A percentile compares a stretch with the other conserved stretches of the same genome.
phyloP scores from a whole-genome alignment of 2,888 invertebrate genomes.

The Gastrophysa polygoni region DNA sequence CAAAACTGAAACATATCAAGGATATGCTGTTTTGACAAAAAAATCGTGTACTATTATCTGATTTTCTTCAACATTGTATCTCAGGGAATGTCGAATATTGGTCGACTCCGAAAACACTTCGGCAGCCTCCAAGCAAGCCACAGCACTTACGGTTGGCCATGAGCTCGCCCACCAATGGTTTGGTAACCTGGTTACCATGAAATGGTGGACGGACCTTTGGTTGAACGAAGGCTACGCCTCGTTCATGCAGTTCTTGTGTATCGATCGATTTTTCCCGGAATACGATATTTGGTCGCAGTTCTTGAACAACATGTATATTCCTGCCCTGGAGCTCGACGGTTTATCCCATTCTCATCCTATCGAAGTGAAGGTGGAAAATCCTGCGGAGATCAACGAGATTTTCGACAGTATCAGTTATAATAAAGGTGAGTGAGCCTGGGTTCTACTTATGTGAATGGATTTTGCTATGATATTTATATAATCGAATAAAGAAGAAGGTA shows the following conservation, averaged over 20 bases:
- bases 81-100: constrained; percentile 67
- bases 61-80: too few species aligned
- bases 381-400: constrained; percentile 94
- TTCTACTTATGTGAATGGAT: too few species aligned
- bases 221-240: constrained; percentile 77
- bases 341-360: constrained; percentile 94
- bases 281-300: constrained; percentile 98
- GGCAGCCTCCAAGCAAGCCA: constrained; percentile 66
- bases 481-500: too few species aligned
- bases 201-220: constrained; percentile 79
- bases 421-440: constrained; percentile 79
- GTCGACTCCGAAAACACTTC: constrained; percentile 60
- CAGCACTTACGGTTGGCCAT: constrained; percentile 73
- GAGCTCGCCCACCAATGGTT: constrained; percentile 87
- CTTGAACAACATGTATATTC: constrained; percentile 84
- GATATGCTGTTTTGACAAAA: too few species aligned
- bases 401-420: constrained; percentile 97
- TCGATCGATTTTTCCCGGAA: constrained; percentile 76
- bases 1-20: too few species aligned
- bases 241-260: constrained; percentile 72
- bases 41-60: too few species aligned
- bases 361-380: constrained; percentile 92
- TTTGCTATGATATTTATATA: too few species aligned
- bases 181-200: constrained; percentile 75
- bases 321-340: constrained; percentile 85